Evolutionary conservation across 2,797 vertebrate species (phyloP).

Genomic region (Stomatorhinus walkeri): DNA sequence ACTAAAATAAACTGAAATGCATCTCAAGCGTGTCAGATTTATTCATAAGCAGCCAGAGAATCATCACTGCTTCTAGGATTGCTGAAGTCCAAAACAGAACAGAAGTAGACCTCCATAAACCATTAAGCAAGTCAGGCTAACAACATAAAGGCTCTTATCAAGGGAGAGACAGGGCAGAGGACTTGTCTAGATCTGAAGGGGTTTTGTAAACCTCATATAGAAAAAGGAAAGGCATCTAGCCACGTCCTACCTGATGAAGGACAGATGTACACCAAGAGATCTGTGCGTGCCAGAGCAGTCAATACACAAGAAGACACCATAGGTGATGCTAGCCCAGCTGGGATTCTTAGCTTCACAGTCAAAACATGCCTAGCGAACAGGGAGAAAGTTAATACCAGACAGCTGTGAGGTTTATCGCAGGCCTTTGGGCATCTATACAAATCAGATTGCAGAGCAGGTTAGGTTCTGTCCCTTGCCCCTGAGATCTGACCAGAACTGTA

Average conservation of each 20-base stretch:
- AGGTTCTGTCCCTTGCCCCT: not conserved
- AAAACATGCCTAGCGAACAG: constrained; percentile 72
- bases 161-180: not conserved
- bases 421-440: not conserved
- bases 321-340: constrained; percentile 94
- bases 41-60: not conserved
- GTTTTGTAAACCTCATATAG: not conserved
- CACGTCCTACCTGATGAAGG: constrained; percentile 77
- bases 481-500: not conserved
- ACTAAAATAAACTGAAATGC: not conserved
- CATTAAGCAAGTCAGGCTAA: not conserved
- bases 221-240: not conserved
- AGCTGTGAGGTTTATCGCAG: not conserved
- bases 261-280: constrained; percentile 88
- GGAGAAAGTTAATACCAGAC: constrained; percentile 3
- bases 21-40: not conserved
- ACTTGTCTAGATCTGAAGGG: not conserved
- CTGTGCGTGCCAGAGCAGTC: constrained; percentile 90
- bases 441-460: not conserved
- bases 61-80: not conserved
- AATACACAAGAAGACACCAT: constrained; percentile 92
- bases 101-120: not conserved
- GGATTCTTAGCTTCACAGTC: constrained; percentile 91
- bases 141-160: not conserved
- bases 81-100: not conserved